Evolutionary conservation across 2,113 vertebrate species (phyloP).

Genomic region (Cranoglanis bouderius): DNA sequence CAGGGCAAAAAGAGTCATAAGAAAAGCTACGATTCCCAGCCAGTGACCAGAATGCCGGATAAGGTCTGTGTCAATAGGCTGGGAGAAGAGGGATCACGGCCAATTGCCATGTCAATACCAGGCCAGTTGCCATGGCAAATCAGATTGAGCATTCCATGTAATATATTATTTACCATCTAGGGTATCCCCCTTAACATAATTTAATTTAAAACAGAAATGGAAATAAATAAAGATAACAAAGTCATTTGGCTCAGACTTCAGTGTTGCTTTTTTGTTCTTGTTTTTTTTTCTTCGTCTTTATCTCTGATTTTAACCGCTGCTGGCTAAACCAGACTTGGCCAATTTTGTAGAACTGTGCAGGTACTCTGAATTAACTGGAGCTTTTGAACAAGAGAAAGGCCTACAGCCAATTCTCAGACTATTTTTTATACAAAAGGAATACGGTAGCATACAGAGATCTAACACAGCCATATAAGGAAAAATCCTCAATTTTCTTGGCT

Average conservation of each 20-base stretch:
- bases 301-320: conserved; percentile 31
- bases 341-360: conserved; percentile 25
- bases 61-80: conserved; percentile 83
- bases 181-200: conserved; percentile 73
- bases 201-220: conserved; percentile 75
- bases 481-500: neutral
- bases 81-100: conserved; percentile 77
- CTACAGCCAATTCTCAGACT: conserved; percentile 20
- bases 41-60: conserved; percentile 87
- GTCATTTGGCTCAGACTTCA: neutral
- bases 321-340: conserved; percentile 36
- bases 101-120: conserved; percentile 81
- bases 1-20: conserved; percentile 75
- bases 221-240: conserved; percentile 47
- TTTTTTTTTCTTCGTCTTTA: neutral
- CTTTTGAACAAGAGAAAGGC: conserved; percentile 18
- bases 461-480: conserved; percentile 4
- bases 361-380: conserved; percentile 27
- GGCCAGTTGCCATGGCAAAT: conserved; percentile 84
- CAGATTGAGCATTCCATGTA: conserved; percentile 78
- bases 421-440: neutral
- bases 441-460: conserved; percentile 20
- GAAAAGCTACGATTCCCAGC: conserved; percentile 80
- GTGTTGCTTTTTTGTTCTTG: neutral
- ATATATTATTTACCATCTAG: conserved; percentile 84